Percentiles rank a stretch among this genome's conserved stretches.
These are phyloP conservation scores for Galerucella pusilla DNA, from an alignment of 2,888 invertebrate species.

Conservation along the genomic window DNA sequence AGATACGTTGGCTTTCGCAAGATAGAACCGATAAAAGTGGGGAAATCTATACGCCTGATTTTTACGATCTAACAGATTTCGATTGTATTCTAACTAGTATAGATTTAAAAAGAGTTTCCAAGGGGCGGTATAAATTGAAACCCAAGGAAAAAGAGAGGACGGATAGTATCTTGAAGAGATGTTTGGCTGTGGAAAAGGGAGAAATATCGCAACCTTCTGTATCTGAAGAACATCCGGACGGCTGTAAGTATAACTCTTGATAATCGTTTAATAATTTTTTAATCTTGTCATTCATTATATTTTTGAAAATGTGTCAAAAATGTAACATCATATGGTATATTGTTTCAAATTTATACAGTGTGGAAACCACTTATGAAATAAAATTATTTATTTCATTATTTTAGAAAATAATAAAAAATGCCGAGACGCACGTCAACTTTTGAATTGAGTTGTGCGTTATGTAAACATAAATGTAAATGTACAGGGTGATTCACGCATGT, in stretches of 20 bases:
- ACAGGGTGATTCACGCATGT: too few species aligned
- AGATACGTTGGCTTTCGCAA: constrained; percentile 90
- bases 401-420: too few species aligned
- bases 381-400: too few species aligned
- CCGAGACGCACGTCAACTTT: too few species aligned
- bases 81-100: constrained; percentile 90
- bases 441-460: too few species aligned
- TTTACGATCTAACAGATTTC: constrained; percentile 89
- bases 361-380: too few species aligned
- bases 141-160: constrained; percentile 82
- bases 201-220: constrained; percentile 66
- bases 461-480: too few species aligned
- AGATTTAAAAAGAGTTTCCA: constrained; percentile 78
- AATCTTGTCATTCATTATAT: too few species aligned
- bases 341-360: too few species aligned
- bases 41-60: constrained; percentile 74
- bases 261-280: constrained; percentile 7
- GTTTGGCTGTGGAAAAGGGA: constrained; percentile 83
- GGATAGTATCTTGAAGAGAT: constrained; percentile 84
- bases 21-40: constrained; percentile 66
- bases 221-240: constrained; percentile 88
- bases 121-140: constrained; percentile 77
- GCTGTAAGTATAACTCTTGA: constrained; percentile 71
- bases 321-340: too few species aligned
- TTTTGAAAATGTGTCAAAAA: too few species aligned